Evolutionary conservation across 2,888 invertebrate species (phyloP).

Genomic region (Cerastis rubricosa): DNA sequence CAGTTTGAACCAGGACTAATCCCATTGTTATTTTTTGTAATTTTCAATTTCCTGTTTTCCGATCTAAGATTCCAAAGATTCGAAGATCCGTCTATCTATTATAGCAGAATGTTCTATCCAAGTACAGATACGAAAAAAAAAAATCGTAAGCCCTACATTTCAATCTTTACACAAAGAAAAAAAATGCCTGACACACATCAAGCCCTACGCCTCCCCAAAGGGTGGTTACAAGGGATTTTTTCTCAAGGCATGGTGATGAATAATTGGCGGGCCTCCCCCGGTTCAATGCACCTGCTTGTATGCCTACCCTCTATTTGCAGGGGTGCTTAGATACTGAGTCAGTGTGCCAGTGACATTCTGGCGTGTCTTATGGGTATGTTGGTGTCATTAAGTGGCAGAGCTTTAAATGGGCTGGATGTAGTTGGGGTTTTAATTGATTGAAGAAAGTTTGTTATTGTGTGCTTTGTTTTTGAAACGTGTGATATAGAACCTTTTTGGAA

Average conservation of each 20-base stretch:
- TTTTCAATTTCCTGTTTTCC: background rate
- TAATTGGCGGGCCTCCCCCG: constrained; percentile 76
- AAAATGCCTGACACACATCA: constrained; percentile 29
- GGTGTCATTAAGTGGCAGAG: constrained; percentile 38
- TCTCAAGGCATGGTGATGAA: constrained; percentile 77
- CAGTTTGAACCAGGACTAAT: background rate
- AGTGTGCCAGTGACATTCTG: constrained; percentile 76
- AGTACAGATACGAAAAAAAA: background rate
- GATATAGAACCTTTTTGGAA: background rate
- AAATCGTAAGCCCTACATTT: background rate
- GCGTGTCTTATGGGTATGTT: constrained; percentile 46
- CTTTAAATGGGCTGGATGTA: background rate
- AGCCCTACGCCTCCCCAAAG: constrained; percentile 52
- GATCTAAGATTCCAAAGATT: no score
- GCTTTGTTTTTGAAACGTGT: background rate
- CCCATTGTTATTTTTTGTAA: background rate
- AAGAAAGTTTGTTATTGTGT: background rate
- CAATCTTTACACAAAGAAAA: constrained; percentile 20
- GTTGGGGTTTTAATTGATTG: constrained; percentile 2
- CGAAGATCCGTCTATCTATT: background rate
- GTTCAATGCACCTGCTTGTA: constrained; percentile 76
- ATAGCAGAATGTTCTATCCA: background rate
- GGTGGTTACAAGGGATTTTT: constrained; percentile 71
- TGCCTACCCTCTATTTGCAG: constrained; percentile 66
- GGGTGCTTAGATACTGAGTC: constrained; percentile 71